Percentiles rank a stretch among this genome's conserved stretches.
Evolutionary conservation across 30 jellyfish, hydroid and myxozoan species (phyloP).

Genomic region (Nemopilema nomurai): DNA sequence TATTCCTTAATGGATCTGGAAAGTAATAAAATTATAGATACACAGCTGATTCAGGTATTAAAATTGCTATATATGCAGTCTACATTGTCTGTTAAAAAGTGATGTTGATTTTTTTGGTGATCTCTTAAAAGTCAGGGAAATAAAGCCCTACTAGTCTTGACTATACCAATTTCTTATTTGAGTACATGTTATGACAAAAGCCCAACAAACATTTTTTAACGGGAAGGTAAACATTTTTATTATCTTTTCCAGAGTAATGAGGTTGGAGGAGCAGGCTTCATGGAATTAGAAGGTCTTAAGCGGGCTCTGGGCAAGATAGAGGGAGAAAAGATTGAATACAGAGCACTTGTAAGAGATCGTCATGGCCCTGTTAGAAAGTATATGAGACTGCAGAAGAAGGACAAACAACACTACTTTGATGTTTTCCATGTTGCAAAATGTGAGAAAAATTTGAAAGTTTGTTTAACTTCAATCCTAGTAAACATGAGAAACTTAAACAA

Average conservation of each 20-base stretch:
- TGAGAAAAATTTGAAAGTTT: neutral
- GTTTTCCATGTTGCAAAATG: conserved; percentile 31
- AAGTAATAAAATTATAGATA: conserved; percentile 13
- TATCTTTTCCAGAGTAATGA: conserved; percentile 14
- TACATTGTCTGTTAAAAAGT: neutral
- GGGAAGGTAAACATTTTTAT: neutral
- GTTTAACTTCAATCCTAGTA: neutral
- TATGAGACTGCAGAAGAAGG: conserved; percentile 5
- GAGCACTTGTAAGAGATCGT: conserved; percentile 30
- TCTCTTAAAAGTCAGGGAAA: neutral
- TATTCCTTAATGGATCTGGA: conserved; percentile 24
- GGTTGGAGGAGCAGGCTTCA: conserved; percentile 20
- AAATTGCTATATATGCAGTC: neutral
- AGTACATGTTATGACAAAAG: neutral
- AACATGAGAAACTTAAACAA: neutral
- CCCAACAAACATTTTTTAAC: neutral
- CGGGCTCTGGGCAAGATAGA: conserved; percentile 5
- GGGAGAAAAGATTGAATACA: neutral
- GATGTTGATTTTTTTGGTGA: neutral
- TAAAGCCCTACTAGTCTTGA: neutral
- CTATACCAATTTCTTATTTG: neutral
- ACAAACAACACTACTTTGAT: conserved; percentile 15
- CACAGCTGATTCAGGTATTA: conserved; percentile 15
- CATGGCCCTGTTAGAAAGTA: conserved; percentile 21
- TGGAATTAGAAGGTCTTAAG: conserved; percentile 36